Percentiles rank a stretch among this genome's conserved stretches.
Conservation (phyloP, 2,113 vertebrate genomes). For the Bettongia penicillata region DNA sequence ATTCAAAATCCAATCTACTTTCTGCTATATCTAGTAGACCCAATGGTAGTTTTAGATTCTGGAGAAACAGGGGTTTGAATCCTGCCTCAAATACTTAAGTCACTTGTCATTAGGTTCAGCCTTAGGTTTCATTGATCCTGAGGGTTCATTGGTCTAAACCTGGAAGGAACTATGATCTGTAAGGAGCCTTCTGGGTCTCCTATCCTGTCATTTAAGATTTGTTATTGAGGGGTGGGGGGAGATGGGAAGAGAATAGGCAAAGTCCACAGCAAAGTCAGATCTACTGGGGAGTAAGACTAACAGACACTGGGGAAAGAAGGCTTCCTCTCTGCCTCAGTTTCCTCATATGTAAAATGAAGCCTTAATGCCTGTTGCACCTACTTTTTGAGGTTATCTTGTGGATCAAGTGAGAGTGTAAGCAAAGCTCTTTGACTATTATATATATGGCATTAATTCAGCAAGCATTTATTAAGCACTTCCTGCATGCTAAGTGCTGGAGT, state of each 20-base stretch:
- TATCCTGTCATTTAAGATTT: background rate
- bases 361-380: background rate
- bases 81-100: background rate
- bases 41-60: background rate
- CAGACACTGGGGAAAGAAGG: background rate
- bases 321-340: too few relatives aligned
- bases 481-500: background rate
- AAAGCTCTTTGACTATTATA: background rate
- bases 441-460: background rate
- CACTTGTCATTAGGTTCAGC: background rate
- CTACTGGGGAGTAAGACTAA: background rate
- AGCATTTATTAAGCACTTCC: background rate
- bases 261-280: background rate
- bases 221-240: background rate
- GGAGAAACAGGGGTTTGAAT: background rate
- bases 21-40: background rate
- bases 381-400: background rate
- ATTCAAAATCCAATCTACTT: too few relatives aligned
- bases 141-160: background rate
- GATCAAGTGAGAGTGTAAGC: background rate
- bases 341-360: background rate
- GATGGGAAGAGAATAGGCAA: background rate
- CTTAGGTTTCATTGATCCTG: background rate
- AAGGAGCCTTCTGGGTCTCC: background rate
- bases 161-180: background rate